Base-by-base conservation (phyloP, 1,140 invertebrate genomes). In the Penaeus indicus region DNA sequence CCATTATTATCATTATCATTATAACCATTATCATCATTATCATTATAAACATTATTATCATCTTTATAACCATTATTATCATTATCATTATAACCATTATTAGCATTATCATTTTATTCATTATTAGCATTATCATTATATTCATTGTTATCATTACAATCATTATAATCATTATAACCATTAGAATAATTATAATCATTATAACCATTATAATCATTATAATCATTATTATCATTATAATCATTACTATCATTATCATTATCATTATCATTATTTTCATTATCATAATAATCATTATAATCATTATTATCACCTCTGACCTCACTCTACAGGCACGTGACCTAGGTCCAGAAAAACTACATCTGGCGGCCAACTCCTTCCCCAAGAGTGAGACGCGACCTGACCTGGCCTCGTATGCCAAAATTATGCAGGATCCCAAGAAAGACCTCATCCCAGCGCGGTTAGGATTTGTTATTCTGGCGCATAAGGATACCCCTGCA, bases 401-500 rank as follows among this genome's bases (percentile, higher is more conserved):
- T 19, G 54, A 63, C 42, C 62, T 64, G 63, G 27, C 77, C 3
- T 22, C 11, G 10, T 13, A 42, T 11, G 3, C 19, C 18, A 62
- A n/a, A 19, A 2, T 77, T 0, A 1, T 62, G 16, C 22, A n/a
- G 1, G 63, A 85, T n/a, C 75, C 80, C 1, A 83, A 67, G 38
- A 25, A 11, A 0, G 42, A 75, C 16, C 84, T 89, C 84, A 85
- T 61, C 11, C 75, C 86, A 1, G 86, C 78, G 11, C 32, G 84
- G 0, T 25, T 90, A 7, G 90, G 62, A 11, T 90, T 90, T 21
- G 27, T 88, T n/a, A 84, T 90, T 19, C 82, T 90, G 32, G 86
- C 77, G 5, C 90, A 90, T 61, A 90, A 89, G 42, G 90, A 89
- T 25, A 79, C 88, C 7, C 69, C 84, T 8, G 86, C 90, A 13